A percentile compares a stretch with the other conserved stretches of the same genome.
phyloP scores from a whole-genome alignment of 2,888 invertebrate genomes.

The Cerceris ruficornis region DNA sequence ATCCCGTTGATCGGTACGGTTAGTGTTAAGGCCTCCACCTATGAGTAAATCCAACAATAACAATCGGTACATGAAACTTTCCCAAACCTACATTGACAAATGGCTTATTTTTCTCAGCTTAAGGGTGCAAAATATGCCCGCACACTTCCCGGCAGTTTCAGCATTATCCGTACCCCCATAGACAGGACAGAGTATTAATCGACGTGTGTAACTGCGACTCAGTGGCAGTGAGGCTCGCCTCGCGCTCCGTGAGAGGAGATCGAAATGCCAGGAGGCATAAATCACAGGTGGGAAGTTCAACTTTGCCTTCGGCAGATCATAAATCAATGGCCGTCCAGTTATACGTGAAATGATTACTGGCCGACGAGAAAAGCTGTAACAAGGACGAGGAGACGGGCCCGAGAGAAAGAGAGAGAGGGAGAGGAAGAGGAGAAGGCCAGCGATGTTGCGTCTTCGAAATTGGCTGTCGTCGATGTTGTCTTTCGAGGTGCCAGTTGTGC shows the following conservation, averaged over 20 bases:
- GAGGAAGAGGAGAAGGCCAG: conserved; percentile 16
- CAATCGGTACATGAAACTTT: no score
- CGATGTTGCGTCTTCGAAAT: conserved; percentile 53
- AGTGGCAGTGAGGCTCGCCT: conserved; percentile 18
- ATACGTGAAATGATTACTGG: conserved; percentile 71
- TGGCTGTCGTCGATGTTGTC: conserved; percentile 61
- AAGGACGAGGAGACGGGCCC: conserved; percentile 24
- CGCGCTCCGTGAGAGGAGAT: conserved; percentile 53
- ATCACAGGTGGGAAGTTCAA: conserved; percentile 70
- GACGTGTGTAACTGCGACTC: background rate
- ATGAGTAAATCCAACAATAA: no score
- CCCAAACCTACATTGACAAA: no score
- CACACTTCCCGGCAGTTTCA: no score
- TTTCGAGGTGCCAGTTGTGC: conserved; percentile 39
- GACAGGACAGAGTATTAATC: conserved; percentile 38
- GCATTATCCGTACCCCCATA: background rate
- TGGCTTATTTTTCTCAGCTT: no score
- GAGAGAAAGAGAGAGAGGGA: conserved; percentile 30
- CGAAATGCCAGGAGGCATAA: conserved; percentile 69
- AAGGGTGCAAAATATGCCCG: no score
- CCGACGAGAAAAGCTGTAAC: conserved; percentile 42
- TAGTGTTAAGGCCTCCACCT: no score
- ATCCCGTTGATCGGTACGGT: no score
- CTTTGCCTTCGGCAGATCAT: conserved; percentile 72
- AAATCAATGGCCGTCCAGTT: conserved; percentile 74